These are phyloP conservation scores for Procambarus clarkii DNA, from an alignment of 1,140 invertebrate genomes.

Conservation along the genomic window DNA sequence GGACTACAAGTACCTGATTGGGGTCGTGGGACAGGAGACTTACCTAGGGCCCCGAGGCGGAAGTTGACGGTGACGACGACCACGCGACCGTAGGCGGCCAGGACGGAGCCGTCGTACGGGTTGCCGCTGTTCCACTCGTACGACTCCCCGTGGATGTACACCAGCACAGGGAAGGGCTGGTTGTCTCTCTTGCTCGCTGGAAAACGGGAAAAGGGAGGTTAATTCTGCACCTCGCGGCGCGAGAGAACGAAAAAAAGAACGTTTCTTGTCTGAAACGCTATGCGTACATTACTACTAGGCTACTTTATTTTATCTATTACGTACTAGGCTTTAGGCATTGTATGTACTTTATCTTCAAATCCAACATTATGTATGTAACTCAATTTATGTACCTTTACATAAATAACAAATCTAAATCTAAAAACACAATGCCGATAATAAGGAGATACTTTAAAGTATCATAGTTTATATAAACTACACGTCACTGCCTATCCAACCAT, in stretches of 20 bases:
- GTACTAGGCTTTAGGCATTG: neutral
- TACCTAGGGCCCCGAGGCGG: constrained; percentile 66
- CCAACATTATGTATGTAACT: too few relatives aligned
- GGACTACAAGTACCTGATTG: too few relatives aligned
- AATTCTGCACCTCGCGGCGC: too few relatives aligned
- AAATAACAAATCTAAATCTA: too few relatives aligned
- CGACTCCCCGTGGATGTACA: constrained; percentile 97
- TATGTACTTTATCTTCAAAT: too few relatives aligned
- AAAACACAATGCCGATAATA: too few relatives aligned
- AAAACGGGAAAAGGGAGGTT: neutral
- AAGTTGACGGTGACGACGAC: constrained; percentile 98
- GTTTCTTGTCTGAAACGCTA: neutral
- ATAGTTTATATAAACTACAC: too few relatives aligned
- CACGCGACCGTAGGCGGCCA: constrained; percentile 93
- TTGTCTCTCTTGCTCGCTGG: constrained; percentile 62
- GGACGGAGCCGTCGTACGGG: constrained; percentile 94
- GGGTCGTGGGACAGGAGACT: neutral
- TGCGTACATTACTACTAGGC: neutral
- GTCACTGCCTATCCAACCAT: too few relatives aligned
- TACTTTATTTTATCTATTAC: neutral
- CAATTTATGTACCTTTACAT: too few relatives aligned
- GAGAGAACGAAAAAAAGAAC: neutral
- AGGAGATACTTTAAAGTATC: too few relatives aligned
- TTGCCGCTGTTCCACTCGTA: constrained; percentile 98
- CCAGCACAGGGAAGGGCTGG: constrained; percentile 84